These are phyloP conservation scores for Pogonomyrmex barbatus DNA, from an alignment of 1,140 invertebrate species.

Conservation along the genomic window DNA sequence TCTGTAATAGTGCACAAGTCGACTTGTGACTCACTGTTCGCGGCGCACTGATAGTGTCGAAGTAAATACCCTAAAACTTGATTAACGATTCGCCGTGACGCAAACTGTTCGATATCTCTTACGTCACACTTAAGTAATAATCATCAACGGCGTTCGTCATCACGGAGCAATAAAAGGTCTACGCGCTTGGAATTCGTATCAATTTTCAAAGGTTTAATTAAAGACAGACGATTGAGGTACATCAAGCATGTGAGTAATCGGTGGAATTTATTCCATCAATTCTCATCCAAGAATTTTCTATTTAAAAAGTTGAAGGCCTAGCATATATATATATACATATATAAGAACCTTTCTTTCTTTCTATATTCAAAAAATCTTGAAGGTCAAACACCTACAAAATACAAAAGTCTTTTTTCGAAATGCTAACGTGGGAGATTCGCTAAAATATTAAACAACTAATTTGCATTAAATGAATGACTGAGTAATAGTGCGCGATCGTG, in stretches of 20 bases:
- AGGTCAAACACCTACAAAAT: neutral
- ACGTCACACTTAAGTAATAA: conserved; percentile 40
- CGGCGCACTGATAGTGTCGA: neutral
- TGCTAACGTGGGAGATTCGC: neutral
- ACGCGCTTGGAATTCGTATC: neutral
- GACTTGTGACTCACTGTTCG: conserved; percentile 20
- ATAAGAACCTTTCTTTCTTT: too few relatives aligned
- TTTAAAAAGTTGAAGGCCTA: neutral
- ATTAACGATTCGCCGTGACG: conserved; percentile 34
- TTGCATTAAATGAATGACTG: neutral
- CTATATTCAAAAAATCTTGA: neutral
- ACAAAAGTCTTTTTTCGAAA: neutral
- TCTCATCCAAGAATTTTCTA: neutral
- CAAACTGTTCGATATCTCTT: neutral
- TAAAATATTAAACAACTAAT: conserved; percentile 7
- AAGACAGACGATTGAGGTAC: neutral
- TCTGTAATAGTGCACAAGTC: neutral
- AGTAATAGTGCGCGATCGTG: neutral
- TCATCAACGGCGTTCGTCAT: neutral
- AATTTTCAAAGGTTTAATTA: neutral
- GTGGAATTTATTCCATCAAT: neutral
- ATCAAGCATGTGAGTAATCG: neutral
- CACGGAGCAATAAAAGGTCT: conserved; percentile 12
- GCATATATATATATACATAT: too few relatives aligned
- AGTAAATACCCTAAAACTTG: neutral